Evolutionary conservation across 2,113 vertebrate genomes (phyloP).

Genomic region (Anthoscopus minutus): DNA sequence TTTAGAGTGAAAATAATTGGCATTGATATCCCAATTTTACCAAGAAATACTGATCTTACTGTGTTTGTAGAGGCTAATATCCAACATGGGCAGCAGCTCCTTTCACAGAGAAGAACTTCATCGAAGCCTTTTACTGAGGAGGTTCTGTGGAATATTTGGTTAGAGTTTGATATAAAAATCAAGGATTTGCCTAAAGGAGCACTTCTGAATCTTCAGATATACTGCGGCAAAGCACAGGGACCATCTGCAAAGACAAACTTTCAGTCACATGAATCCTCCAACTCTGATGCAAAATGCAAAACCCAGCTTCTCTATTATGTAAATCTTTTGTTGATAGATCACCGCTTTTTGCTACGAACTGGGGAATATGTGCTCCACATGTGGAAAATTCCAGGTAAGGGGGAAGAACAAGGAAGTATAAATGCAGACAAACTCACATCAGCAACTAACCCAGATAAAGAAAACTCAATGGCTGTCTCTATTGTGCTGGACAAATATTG

Average conservation of each 20-base stretch:
- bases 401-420: slow-evolving; percentile 91
- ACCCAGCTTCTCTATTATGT: slow-evolving; percentile 93
- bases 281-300: slow-evolving; percentile 81
- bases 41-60: slow-evolving; percentile 84
- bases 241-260: slow-evolving; percentile 68
- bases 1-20: slow-evolving; percentile 94
- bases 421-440: slow-evolving; percentile 97
- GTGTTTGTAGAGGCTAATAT: slow-evolving; percentile 95
- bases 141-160: slow-evolving; percentile 94
- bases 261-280: slow-evolving; percentile 68
- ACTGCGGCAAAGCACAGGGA: slow-evolving; percentile 82
- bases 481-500: slow-evolving; percentile 92
- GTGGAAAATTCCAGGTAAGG: slow-evolving; percentile 96
- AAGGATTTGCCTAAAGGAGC: slow-evolving; percentile 93
- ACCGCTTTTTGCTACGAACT: slow-evolving; percentile 89
- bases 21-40: slow-evolving; percentile 89
- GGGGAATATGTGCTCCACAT: slow-evolving; percentile 96
- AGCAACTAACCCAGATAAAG: slow-evolving; percentile 94
- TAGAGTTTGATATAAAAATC: slow-evolving; percentile 94
- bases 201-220: slow-evolving; percentile 90
- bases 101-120: slow-evolving; percentile 87
- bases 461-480: slow-evolving; percentile 89
- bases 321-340: slow-evolving; percentile 92
- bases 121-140: slow-evolving; percentile 91
- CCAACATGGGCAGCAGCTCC: slow-evolving; percentile 91